These are phyloP conservation scores for Aurelia coerulea DNA, from an alignment of 30 jellyfish, hydroid and myxozoan genomes.

Conservation along the genomic window DNA sequence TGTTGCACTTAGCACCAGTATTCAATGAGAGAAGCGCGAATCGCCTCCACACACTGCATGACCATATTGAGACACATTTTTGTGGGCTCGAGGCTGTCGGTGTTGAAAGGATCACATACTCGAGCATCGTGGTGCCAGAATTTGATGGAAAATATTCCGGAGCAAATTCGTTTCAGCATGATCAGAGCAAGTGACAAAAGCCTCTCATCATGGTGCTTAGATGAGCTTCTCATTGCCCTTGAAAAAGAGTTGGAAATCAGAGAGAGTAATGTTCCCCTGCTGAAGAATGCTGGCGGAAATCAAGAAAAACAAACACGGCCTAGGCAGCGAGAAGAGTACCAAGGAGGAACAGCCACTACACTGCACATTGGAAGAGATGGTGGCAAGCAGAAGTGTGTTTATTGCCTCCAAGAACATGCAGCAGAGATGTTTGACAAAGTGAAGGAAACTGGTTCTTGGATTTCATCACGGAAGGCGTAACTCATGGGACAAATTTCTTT, in stretches of 20 bases:
- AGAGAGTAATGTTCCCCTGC: no score
- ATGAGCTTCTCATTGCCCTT: no score
- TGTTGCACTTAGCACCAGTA: constrained; percentile 8
- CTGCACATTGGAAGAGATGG: constrained; percentile 1
- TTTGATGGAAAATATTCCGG: no score
- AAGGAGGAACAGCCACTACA: constrained; percentile 22
- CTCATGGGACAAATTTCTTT: no score
- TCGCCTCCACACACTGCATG: constrained; percentile 47
- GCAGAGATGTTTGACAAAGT: constrained; percentile 25
- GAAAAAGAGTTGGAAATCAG: no score
- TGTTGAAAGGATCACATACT: constrained; percentile 5
- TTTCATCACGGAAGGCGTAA: no score
- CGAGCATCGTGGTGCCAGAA: no score
- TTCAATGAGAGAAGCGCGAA: not conserved
- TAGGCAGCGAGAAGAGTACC: not conserved
- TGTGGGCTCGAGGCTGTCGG: constrained; percentile 67
- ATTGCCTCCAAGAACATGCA: constrained; percentile 20
- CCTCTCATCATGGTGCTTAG: no score
- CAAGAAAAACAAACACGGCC: not conserved
- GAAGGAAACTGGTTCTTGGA: not conserved
- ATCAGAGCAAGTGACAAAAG: no score
- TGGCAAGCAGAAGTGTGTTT: constrained; percentile 18
- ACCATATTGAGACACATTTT: constrained; percentile 54
- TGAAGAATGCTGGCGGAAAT: no score
- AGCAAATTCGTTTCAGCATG: no score